A percentile compares a stretch with the other conserved stretches of the same genome.
These are phyloP conservation scores for Ophraella communa DNA, from an alignment of 2,888 invertebrate genomes.

Conservation along the genomic window DNA sequence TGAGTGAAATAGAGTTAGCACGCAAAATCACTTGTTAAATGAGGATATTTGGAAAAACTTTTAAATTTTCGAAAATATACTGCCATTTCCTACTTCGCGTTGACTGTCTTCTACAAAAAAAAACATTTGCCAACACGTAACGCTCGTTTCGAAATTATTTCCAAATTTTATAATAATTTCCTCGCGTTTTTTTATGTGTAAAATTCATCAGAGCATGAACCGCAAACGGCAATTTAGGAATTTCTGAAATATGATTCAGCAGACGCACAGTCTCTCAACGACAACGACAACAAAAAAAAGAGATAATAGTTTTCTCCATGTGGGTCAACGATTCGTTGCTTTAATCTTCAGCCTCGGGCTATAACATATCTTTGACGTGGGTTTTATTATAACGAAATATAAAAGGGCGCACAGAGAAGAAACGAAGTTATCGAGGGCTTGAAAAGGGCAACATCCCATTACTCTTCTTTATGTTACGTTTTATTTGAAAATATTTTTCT, in stretches of 20 bases:
- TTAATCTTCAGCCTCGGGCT: neutral
- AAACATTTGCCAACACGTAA: no score
- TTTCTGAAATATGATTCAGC: neutral
- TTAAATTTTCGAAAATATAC: no score
- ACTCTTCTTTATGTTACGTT: neutral
- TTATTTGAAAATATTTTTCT: no score
- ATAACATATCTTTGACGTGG: neutral
- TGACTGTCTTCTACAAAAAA: no score
- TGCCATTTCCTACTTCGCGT: no score
- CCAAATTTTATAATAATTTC: neutral
- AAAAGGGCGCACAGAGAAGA: neutral
- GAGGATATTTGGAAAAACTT: no score
- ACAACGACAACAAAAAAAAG: no score
- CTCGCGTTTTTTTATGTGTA: neutral
- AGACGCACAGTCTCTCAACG: neutral
- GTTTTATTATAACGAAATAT: neutral
- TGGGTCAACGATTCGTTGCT: constrained; percentile 16
- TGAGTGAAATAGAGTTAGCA: no score
- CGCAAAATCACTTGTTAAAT: no score
- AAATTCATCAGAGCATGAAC: neutral
- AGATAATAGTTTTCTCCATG: constrained; percentile 3
- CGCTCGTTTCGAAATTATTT: no score
- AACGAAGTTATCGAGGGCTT: neutral
- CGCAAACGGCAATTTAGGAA: neutral
- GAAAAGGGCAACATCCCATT: neutral